These are phyloP conservation scores for Dascillus cervinus DNA, from an alignment of 2,888 invertebrate genomes.

Conservation along the genomic window DNA sequence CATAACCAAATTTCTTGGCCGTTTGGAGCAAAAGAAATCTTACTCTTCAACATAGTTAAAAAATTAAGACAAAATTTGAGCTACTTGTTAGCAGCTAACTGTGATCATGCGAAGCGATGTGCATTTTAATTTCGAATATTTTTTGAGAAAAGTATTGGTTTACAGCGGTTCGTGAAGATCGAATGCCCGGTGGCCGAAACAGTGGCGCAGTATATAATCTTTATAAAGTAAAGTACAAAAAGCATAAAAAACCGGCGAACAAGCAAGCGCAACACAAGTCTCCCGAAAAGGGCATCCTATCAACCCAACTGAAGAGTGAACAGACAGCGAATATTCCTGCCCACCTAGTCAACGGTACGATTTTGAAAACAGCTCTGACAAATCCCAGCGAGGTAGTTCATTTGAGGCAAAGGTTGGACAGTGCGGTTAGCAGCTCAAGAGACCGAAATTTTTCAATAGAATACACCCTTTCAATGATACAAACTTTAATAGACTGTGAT, in stretches of 20 bases:
- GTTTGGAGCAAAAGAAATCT: too few species aligned
- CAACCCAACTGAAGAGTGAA: slow-evolving; percentile 30
- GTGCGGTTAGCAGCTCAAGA: slow-evolving; percentile 78
- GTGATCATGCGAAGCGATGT: too few species aligned
- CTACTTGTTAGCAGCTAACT: too few species aligned
- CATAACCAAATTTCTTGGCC: too few species aligned
- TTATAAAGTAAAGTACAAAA: slow-evolving; percentile 98
- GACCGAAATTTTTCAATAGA: slow-evolving; percentile 75
- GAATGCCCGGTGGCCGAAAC: slow-evolving; percentile 99
- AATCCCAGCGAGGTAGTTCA: slow-evolving; percentile 90
- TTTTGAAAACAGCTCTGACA: slow-evolving; percentile 88
- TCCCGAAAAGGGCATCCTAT: slow-evolving; percentile 38
- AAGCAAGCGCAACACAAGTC: slow-evolving; percentile 43
- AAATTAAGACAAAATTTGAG: too few species aligned
- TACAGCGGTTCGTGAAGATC: slow-evolving; percentile 93
- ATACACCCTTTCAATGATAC: slow-evolving; percentile 80
- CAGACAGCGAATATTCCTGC: slow-evolving; percentile 12
- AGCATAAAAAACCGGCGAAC: slow-evolving; percentile 80
- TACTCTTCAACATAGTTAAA: too few species aligned
- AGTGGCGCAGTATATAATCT: slow-evolving; percentile 98
- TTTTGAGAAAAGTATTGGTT: too few species aligned
- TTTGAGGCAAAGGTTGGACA: slow-evolving; percentile 79
- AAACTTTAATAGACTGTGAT: slow-evolving; percentile 91
- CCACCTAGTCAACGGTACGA: slow-evolving; percentile 84
- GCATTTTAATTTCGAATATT: too few species aligned